Base-by-base conservation (phyloP, 1,140 invertebrate species). In the Bombus haemorrhoidalis region DNA sequence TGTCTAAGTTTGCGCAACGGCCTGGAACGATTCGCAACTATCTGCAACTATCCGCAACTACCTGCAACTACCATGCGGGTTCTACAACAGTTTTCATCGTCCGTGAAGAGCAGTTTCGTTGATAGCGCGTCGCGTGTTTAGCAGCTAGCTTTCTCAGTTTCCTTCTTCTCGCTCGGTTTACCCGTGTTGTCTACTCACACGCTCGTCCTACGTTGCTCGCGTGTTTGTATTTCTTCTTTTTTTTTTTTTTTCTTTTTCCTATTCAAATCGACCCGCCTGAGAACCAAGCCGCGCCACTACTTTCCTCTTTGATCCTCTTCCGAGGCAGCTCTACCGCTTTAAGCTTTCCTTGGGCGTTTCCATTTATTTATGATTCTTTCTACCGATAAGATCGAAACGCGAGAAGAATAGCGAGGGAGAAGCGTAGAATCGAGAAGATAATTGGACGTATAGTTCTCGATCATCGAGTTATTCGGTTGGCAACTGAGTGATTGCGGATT, bases 251-350 rank as follows among this genome's bases (percentile, higher is more conserved):
- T 3, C 0, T 18, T 9, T 28, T 15, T 32, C 28, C 6, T 22
- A 73, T 59, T 34, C 37, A n/a, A 75, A 75, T 37, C 59, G 34
- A 37, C 28, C 2, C 81, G 69, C 32, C 41, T 22, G 53, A 39
- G 18, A 59, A 32, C 12, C 8, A 37, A 69, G 6, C 15, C 47
- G 47, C 47, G 15, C 47, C 15, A 18, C 47, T 53, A 22, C 18
- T 22, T 53, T 53, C 37, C 82, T 59, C 82, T 83, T 84, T 79
- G 76, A 79, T 79, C 37, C 83, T 71, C 75, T 43, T 79, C n/a
- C 64, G 15, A 39, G 41, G 18, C 37, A 53, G 28, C 25, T 59
- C 32, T 59, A 37, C 9, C 39, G 71, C 62, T 59, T 57, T 15
- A 37, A 71, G 3, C 66, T 13, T 25, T 59, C 47, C 53, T 66